phyloP scores from a whole-genome alignment of 2,888 invertebrate genomes.

The Cephus pulcher region DNA sequence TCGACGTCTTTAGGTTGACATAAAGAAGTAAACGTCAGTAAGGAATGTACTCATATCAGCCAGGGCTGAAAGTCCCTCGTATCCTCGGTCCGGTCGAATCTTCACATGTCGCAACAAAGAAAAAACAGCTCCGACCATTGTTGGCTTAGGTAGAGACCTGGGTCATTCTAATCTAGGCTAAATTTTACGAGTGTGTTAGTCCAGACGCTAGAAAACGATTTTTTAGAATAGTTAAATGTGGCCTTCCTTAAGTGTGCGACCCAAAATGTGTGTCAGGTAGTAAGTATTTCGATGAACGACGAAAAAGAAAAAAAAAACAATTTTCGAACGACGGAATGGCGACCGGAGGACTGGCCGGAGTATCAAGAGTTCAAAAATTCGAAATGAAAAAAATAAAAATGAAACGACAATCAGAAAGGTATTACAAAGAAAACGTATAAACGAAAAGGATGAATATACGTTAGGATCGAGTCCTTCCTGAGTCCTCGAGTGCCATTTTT shows the following conservation, averaged over 20 bases:
- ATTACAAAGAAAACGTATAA: not conserved
- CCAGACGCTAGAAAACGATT: slow-evolving; percentile 54
- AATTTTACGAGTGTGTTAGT: slow-evolving; percentile 45
- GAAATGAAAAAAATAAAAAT: too few relatives aligned
- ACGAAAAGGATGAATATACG: not conserved
- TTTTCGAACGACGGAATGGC: too few relatives aligned
- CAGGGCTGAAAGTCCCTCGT: too few relatives aligned
- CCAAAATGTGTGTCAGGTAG: slow-evolving; percentile 47
- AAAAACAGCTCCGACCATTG: slow-evolving; percentile 29
- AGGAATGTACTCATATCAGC: too few relatives aligned
- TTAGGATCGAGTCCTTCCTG: too few relatives aligned
- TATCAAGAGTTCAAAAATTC: too few relatives aligned
- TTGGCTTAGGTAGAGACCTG: slow-evolving; percentile 31
- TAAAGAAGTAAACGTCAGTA: too few relatives aligned
- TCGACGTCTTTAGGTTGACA: too few relatives aligned
- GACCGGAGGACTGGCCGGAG: too few relatives aligned
- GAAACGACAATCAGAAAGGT: too few relatives aligned
- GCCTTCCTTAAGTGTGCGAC: slow-evolving; percentile 62
- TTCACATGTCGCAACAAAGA: slow-evolving; percentile 14
- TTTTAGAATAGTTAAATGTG: slow-evolving; percentile 66
- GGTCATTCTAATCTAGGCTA: slow-evolving; percentile 21
- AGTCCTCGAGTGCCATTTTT: not conserved
- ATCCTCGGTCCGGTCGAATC: slow-evolving; percentile 6
- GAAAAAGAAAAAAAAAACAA: not conserved
- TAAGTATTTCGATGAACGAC: slow-evolving; percentile 7